A percentile compares a stretch with the other conserved stretches of the same genome.
phyloP scores from a whole-genome alignment of 2,797 vertebrate genomes.

The Hippopotamyrus pictus region DNA sequence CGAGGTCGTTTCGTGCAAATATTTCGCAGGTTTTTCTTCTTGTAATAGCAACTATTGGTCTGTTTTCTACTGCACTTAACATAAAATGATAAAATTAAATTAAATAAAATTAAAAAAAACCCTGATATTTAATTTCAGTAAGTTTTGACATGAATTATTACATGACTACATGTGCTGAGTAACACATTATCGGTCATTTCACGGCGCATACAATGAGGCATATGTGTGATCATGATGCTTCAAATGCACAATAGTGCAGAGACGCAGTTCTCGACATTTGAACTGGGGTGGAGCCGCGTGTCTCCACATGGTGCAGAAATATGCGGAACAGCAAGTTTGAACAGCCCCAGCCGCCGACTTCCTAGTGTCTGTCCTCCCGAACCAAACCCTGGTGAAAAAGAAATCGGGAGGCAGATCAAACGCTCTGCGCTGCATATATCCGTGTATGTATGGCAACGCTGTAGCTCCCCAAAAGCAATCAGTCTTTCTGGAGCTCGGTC shows the following conservation, averaged over 20 bases:
- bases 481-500: too few species aligned
- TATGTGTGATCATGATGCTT: neutral
- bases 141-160: neutral
- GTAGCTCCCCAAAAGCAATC: neutral
- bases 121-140: neutral
- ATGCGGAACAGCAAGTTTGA: slow-evolving; percentile 55
- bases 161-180: neutral
- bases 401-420: neutral
- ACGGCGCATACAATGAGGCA: neutral
- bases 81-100: neutral
- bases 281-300: neutral
- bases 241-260: neutral
- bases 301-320: slow-evolving; percentile 5
- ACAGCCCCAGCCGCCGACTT: slow-evolving; percentile 50
- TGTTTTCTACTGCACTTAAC: neutral
- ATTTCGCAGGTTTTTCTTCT: neutral
- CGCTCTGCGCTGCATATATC: neutral
- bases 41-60: neutral
- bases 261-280: neutral
- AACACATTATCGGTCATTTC: neutral
- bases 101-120: neutral
- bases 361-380: slow-evolving; percentile 38
- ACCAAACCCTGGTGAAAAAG: slow-evolving; percentile 18
- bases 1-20: neutral
- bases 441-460: neutral